Base-by-base conservation (phyloP, 2,888 invertebrate genomes). In the Drepanosiphum platanoidis region DNA sequence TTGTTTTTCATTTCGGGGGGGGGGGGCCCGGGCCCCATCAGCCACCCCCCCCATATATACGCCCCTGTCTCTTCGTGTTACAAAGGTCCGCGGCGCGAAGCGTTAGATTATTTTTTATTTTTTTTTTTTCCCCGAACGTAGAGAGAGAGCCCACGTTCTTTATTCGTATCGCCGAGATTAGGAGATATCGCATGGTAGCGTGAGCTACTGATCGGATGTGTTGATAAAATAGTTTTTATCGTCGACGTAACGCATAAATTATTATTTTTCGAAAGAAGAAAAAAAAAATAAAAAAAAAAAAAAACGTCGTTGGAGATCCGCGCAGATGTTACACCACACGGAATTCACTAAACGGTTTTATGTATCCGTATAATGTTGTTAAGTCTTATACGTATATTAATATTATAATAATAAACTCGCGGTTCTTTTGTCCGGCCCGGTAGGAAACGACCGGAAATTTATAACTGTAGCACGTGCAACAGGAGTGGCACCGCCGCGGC, bases 251-350 rank as follows among this genome's bases (percentile, higher is more conserved):
- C 18, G 22, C 22, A 52, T 8, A 52, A 52, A 18, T 5, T 52
- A 52, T 18, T 52, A 52, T 18, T 3, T 52, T 52, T 22, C n/a
- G n/a, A n/a, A n/a, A n/a, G n/a, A n/a, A n/a, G n/a, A n/a, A n/a
- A n/a, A n/a, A n/a, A n/a, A n/a, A n/a, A n/a, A n/a, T n/a, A n/a
- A n/a, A n/a, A n/a, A 27, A 27, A 22, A 61, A 27, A 61, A 61
- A 22, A n/a, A 61, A 61, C 61, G 61, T 61, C 61, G 61, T 61
- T 61, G 61, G 61, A 61, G 61, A 61, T 61, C 61, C 9, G 61
- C 11, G 42, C 22, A 61, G 61, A 27, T 61, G 61, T 27, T 9
- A 27, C 1, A 27, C 61, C 61, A 61, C 22, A 61, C n/a, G n/a
- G n/a, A n/a, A n/a, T n/a, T n/a, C n/a, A n/a, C n/a, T 52, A 52